Evolutionary conservation across 2,888 invertebrate species (phyloP), one percentile per base, ranked within the genome.

Genomic region (Lasioglossum lativentre): DNA sequence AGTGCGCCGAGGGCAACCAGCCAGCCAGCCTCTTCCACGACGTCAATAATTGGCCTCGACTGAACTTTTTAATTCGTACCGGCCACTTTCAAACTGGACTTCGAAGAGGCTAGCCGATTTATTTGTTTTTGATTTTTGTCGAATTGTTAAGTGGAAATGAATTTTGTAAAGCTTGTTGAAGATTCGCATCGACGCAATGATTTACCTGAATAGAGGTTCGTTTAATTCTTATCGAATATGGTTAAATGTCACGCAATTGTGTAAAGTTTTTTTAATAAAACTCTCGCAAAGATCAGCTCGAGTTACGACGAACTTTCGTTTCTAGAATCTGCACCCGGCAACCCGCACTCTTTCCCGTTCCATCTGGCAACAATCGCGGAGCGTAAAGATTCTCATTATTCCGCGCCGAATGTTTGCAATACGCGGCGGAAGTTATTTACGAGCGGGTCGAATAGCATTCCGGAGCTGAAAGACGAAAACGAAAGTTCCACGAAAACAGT

Each of bases 401-500:
- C 8, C 23, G 23, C 38, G 5, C 10, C 68, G 23, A 68, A 68
- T 38, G 38, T 70, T 40, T 38, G n/a, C 40, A n/a, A 40, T 59
- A 71, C 66, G 0, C 45, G 59, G 10, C 30, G 45, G 63, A 73
- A 73, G 40, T 70, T 70, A 40, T 70, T 70, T 70, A 70, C 40
- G 70, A 40, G 38, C 14, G 14, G n/a, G n/a, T n/a, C 70, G 38
- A 70, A n/a, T 70, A 40, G 70, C 68, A 38, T 68, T 68, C 70
- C 70, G 10, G 40, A 14, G 75, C 19, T 59, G 27, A 63, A 63
- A 23, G 63, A 63, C 42, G 59, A 66, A 42, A 42, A 75, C 5
- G 63, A 75, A 75, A 76, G 66, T 38, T 76, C 45, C 34, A 42
- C 45, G 59, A 76, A 66, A 66, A 76, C 45, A 47, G 42, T 59